Evolutionary conservation across 1,140 invertebrate species (phyloP).

Genomic region (Halesus radiatus): DNA sequence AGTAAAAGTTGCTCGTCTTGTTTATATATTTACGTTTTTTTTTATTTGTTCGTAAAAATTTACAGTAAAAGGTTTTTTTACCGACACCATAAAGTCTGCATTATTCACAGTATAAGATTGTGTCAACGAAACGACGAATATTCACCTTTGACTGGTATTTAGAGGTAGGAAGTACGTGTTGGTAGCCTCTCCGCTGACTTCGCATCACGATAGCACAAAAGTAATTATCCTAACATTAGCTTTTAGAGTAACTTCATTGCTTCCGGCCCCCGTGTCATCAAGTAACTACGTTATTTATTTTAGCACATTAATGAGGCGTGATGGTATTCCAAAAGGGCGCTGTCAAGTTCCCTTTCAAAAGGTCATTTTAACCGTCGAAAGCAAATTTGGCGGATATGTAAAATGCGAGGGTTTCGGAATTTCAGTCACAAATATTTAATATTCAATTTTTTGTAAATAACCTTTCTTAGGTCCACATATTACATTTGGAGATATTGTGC

Average conservation of each 20-base stretch:
- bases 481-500: too few relatives aligned
- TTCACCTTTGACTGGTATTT: constrained; percentile 31
- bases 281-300: constrained; percentile 21
- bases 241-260: neutral
- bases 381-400: too few relatives aligned
- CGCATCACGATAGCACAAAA: constrained; percentile 17
- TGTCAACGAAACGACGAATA: neutral
- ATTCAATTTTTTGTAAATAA: too few relatives aligned
- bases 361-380: constrained; percentile 14
- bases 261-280: neutral
- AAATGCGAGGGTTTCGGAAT: too few relatives aligned
- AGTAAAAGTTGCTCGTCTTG: too few relatives aligned
- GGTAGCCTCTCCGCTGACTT: neutral
- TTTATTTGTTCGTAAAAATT: too few relatives aligned
- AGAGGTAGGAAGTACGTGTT: neutral
- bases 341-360: neutral
- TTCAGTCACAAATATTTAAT: too few relatives aligned
- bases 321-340: constrained; percentile 24
- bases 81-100: neutral
- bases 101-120: neutral
- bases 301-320: constrained; percentile 22
- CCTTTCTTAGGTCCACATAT: too few relatives aligned
- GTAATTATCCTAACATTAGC: constrained; percentile 11
- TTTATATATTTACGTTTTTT: too few relatives aligned
- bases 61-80: too few relatives aligned